phyloP scores from a whole-genome alignment of 2,113 vertebrate genomes.

The Australoheros scitulus region DNA sequence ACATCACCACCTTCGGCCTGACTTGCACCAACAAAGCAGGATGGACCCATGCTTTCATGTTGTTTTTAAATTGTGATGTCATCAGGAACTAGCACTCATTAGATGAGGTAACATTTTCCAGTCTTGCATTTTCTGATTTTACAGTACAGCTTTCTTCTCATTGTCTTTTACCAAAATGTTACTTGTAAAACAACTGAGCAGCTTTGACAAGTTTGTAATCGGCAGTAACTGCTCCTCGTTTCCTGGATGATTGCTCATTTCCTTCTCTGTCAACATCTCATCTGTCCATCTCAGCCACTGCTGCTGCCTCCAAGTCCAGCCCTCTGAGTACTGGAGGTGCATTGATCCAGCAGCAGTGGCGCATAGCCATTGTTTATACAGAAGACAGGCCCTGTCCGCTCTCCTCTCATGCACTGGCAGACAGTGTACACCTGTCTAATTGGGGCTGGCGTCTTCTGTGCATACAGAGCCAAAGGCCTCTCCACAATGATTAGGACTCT shows the following conservation, averaged over 20 bases:
- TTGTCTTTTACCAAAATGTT: not conserved
- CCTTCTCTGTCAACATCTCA: conserved; percentile 32
- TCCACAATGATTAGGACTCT: conserved; percentile 70
- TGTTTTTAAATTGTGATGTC: too few species aligned
- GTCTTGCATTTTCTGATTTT: too few species aligned
- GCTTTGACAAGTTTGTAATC: not conserved
- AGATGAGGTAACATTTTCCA: too few species aligned
- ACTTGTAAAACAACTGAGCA: not conserved
- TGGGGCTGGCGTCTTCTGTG: conserved; percentile 64
- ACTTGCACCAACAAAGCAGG: too few species aligned
- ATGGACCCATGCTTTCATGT: too few species aligned
- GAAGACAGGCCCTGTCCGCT: conserved; percentile 42
- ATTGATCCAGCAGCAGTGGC: conserved; percentile 58
- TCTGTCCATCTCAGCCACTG: conserved; percentile 17
- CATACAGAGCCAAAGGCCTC: conserved; percentile 67
- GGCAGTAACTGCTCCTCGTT: conserved; percentile 8
- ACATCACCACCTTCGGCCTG: too few species aligned
- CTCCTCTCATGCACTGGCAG: conserved; percentile 51
- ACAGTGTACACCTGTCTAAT: conserved; percentile 73
- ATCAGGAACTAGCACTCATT: too few species aligned
- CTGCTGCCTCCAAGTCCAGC: not conserved
- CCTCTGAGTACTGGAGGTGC: not conserved
- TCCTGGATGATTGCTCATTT: conserved; percentile 21
- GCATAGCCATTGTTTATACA: conserved; percentile 62
- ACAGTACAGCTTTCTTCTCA: too few species aligned